These are phyloP conservation scores for Butorides virescens DNA, from an alignment of 2,113 vertebrate genomes.

Conservation along the genomic window DNA sequence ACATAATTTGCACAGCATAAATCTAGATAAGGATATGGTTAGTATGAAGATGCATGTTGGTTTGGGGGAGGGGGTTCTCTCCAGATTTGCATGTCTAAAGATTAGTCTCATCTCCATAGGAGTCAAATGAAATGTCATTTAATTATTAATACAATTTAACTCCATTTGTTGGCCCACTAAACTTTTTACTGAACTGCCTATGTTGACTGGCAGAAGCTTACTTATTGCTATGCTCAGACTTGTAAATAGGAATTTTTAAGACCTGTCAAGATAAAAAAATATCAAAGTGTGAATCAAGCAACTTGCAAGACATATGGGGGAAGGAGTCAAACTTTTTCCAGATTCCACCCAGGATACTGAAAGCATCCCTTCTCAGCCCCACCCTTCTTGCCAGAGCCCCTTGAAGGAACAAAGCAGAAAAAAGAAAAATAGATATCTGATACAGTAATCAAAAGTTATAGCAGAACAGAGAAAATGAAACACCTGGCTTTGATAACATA, in stretches of 20 bases:
- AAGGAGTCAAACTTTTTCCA: neutral
- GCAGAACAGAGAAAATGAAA: constrained; percentile 29
- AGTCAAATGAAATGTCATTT: neutral
- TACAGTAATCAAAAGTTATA: neutral
- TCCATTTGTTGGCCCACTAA: neutral
- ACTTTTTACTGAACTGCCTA: neutral
- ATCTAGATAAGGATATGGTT: neutral
- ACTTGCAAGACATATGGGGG: neutral
- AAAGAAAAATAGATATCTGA: neutral
- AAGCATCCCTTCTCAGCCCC: neutral
- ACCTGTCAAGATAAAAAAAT: neutral
- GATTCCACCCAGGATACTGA: neutral
- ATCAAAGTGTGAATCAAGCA: neutral
- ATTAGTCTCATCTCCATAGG: neutral
- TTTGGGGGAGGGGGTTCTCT: neutral
- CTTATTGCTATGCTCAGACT: neutral
- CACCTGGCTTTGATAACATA: neutral
- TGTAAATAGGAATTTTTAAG: neutral
- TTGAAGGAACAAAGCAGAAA: neutral
- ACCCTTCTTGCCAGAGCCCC: neutral
- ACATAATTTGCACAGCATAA: neutral
- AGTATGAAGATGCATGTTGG: neutral
- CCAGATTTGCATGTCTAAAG: neutral
- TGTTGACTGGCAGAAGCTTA: neutral
- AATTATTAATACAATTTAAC: neutral